Evolutionary conservation across 2,888 invertebrate genomes (phyloP).

Genomic region (Drosophila recens): DNA sequence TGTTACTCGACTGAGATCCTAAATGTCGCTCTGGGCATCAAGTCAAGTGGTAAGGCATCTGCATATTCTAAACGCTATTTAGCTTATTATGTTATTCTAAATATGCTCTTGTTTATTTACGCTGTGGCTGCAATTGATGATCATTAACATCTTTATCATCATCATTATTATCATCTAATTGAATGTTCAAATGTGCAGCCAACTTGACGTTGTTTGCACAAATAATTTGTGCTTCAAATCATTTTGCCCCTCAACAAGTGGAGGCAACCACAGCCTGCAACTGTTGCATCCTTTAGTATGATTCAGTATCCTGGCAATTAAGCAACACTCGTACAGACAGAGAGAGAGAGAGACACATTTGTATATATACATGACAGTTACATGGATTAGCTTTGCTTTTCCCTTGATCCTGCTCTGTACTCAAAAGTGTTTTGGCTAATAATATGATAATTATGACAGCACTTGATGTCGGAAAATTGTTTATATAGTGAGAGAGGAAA

Average conservation of each 20-base stretch:
- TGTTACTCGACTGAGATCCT: constrained; percentile 10
- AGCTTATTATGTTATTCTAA: constrained; percentile 64
- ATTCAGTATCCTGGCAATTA: constrained; percentile 73
- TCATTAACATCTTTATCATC: neutral
- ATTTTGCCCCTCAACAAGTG: constrained; percentile 22
- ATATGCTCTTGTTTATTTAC: constrained; percentile 76
- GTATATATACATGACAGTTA: constrained; percentile 32
- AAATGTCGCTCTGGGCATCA: constrained; percentile 12
- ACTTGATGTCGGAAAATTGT: constrained; percentile 77
- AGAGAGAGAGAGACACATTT: constrained; percentile 25
- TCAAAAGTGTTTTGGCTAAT: constrained; percentile 39
- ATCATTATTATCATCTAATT: constrained; percentile 6
- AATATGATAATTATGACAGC: constrained; percentile 70
- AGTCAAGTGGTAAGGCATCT: constrained; percentile 23
- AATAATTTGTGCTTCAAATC: constrained; percentile 67
- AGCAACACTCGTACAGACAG: constrained; percentile 76
- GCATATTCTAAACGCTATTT: constrained; percentile 26
- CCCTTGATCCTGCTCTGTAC: constrained; percentile 1
- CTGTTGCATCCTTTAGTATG: constrained; percentile 51
- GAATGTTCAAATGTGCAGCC: constrained; percentile 28
- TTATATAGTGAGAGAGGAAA: constrained; percentile 21
- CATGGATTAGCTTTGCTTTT: constrained; percentile 28
- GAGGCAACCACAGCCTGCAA: constrained; percentile 3
- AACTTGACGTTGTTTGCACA: constrained; percentile 61
- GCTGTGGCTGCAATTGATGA: constrained; percentile 40